A percentile compares a stretch with the other conserved stretches of the same genome.
These are phyloP conservation scores for Anguilla japonica DNA, from an alignment of 2,113 vertebrate species.

Conservation along the genomic window DNA sequence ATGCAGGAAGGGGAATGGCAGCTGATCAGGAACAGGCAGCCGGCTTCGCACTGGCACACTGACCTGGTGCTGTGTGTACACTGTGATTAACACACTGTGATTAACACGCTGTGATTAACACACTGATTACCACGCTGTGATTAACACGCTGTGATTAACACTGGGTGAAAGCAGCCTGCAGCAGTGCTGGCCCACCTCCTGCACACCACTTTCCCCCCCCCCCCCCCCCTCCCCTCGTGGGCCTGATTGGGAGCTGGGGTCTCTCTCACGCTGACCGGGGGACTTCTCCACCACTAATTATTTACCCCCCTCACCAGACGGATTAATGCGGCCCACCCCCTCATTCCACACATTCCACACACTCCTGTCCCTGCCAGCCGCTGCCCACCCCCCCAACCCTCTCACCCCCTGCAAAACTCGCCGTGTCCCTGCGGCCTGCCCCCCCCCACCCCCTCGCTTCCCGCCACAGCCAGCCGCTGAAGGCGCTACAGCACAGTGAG, in stretches of 20 bases:
- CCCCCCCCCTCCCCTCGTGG: too few species aligned
- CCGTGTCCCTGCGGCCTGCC: too few species aligned
- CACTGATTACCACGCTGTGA: neutral
- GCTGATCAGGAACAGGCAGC: neutral
- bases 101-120: neutral
- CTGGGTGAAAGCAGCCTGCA: too few species aligned
- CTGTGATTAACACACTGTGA: neutral
- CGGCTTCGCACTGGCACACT: neutral
- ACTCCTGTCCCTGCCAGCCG: slow-evolving; percentile 34
- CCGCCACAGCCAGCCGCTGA: neutral
- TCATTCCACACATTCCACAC: slow-evolving; percentile 52
- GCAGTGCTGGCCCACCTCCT: neutral
- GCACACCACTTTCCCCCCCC: too few species aligned
- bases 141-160: neutral
- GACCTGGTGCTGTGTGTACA: neutral
- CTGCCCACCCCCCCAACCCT: neutral
- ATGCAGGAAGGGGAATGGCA: too few species aligned
- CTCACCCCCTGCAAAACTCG: neutral
- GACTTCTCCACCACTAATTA: neutral
- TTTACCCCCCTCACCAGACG: slow-evolving; percentile 3
- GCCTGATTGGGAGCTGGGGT: slow-evolving; percentile 2
- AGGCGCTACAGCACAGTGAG: neutral
- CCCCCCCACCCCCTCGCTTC: neutral
- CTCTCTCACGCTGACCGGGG: neutral
- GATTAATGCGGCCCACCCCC: slow-evolving; percentile 35